A percentile compares a stretch with the other conserved stretches of the same genome.
phyloP scores from a whole-genome alignment of 2,797 vertebrate species.

The Buphagus erythrorhynchus region DNA sequence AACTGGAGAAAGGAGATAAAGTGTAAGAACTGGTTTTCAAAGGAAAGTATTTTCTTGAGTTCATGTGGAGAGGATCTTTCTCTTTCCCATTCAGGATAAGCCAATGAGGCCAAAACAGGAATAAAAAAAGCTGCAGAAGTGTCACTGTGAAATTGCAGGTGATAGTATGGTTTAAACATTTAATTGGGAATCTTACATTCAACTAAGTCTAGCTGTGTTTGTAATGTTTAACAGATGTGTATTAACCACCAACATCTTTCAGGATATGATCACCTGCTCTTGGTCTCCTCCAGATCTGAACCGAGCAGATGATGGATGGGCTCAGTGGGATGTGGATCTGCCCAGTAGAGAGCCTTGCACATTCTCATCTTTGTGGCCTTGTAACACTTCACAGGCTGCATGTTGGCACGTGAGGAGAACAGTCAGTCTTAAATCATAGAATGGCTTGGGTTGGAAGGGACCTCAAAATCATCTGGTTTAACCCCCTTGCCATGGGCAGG shows the following conservation, averaged over 20 bases:
- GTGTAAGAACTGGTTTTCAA: neutral
- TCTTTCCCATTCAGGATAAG: neutral
- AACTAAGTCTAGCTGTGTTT: neutral
- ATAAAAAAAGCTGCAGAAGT: neutral
- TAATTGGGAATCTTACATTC: neutral
- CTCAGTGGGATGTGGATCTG: neutral
- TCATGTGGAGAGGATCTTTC: neutral
- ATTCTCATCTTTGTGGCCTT: neutral
- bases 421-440: neutral
- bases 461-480: neutral
- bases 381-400: neutral
- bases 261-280: neutral
- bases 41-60: neutral
- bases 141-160: neutral
- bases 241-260: neutral
- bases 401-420: neutral
- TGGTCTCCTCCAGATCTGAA: neutral
- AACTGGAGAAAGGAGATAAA: neutral
- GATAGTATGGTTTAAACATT: neutral
- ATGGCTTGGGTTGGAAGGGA: neutral
- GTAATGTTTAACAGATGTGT: neutral
- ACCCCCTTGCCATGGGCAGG: neutral
- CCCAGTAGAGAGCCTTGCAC: neutral
- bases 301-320: neutral
- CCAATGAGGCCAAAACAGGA: neutral